Percentiles rank a stretch among this genome's conserved stretches.
These are phyloP conservation scores for Hormaphis cornu DNA, from an alignment of 1,140 invertebrate species.

Conservation along the genomic window DNA sequence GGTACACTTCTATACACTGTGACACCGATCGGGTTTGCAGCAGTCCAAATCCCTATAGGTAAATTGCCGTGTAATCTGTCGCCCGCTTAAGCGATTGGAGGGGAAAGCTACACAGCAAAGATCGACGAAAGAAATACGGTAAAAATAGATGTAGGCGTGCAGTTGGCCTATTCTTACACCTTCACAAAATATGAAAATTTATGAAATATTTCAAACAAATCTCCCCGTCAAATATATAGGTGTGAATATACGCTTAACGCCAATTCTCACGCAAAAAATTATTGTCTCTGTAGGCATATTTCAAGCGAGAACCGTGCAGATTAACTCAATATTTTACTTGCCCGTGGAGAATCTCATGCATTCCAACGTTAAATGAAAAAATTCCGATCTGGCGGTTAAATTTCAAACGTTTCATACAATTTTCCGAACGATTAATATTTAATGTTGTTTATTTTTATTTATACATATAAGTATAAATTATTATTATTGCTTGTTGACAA, in stretches of 20 bases:
- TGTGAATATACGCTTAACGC: conserved; percentile 4
- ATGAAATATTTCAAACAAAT: too few relatives aligned
- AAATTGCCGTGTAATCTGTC: background rate
- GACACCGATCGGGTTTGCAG: background rate
- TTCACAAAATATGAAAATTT: conserved; percentile 5
- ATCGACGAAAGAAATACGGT: conserved; percentile 6
- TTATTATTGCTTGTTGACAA: too few relatives aligned
- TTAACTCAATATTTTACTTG: background rate
- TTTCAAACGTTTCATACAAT: background rate
- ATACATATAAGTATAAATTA: too few relatives aligned
- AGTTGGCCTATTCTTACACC: conserved; percentile 13
- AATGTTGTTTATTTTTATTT: too few relatives aligned
- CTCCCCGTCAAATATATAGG: background rate
- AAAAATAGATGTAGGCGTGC: conserved; percentile 26
- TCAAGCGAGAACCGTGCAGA: background rate
- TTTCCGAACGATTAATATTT: background rate
- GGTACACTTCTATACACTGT: background rate
- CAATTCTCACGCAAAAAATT: background rate
- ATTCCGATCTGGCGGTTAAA: background rate
- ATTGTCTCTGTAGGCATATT: background rate
- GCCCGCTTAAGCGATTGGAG: background rate
- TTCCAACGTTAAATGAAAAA: background rate
- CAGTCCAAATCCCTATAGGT: conserved; percentile 10
- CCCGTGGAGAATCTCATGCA: background rate
- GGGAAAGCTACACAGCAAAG: conserved; percentile 24